Base-by-base conservation (phyloP, 2,888 invertebrate species). In the Troides aeacus region DNA sequence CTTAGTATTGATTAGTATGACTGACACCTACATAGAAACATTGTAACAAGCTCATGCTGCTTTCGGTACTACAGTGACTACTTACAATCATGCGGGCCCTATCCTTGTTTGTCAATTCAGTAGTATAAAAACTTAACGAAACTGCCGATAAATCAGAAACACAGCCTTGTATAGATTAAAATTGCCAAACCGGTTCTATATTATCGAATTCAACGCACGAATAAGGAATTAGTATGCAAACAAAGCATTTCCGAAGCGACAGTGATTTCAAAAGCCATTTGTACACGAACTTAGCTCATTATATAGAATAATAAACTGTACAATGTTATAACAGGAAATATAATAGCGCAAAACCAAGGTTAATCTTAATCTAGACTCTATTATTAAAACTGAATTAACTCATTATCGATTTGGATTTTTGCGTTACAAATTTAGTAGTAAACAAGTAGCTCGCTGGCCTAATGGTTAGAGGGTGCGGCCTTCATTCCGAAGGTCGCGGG, bases 231-330 rank as follows among this genome's bases (percentile, higher is more conserved):
- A 59, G 68, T 63, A 68, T 68, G 68, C 68, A 68, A 68, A 68
- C 68, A 68, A 68, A 68, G 63, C 63, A 59, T 68, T 68, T 62
- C 18, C 58, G 68, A 68, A 63, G 68, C 68, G 62, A 46, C 62
- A 62, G 42, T 56, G 63, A 68, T 68, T 68, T 42, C 57, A 66
- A 62, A 61, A 61, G 60, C 23, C 53, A 39, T 42, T 57, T 46
- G 36, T 8, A 58, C 64, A 42, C 42, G 56, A 36, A 58, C 57
- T 30, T 62, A 23, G 24, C 3, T 24, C 42, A 18, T 57, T 61
- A 61, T 61, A 36, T 39, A 62, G 53, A 4, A 23, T 4, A 50
- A 24, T 46, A 42, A 59, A 24, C 65, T 59, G 58, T 46, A 23
- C 46, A 58, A 65, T 64, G n/a, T 42, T 17, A 39, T 64, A n/a